Evolutionary conservation across 2,113 vertebrate genomes (phyloP).

Genomic region (Xyrauchen texanus): DNA sequence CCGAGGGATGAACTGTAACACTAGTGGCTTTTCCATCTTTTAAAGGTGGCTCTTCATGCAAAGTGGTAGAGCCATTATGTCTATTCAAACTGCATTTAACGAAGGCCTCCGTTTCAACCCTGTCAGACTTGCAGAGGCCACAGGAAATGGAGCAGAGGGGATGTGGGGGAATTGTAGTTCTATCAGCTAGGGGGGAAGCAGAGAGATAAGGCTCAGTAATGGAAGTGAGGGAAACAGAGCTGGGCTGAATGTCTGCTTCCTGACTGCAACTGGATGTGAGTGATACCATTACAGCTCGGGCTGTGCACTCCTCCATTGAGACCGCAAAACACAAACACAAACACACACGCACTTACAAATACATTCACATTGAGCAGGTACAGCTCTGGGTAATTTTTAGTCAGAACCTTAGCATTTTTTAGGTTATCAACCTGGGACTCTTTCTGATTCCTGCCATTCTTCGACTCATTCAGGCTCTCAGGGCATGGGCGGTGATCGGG

Average conservation of each 20-base stretch:
- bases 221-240: constrained; percentile 69
- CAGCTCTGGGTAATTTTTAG: constrained; percentile 70
- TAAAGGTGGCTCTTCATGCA: constrained; percentile 32
- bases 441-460: constrained; percentile 78
- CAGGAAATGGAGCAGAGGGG: constrained; percentile 66
- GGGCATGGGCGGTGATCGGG: constrained; percentile 65
- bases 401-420: constrained; percentile 75
- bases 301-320: constrained; percentile 56
- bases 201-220: constrained; percentile 67
- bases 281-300: constrained; percentile 73
- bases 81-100: constrained; percentile 24
- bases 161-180: constrained; percentile 70
- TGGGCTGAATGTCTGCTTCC: constrained; percentile 65
- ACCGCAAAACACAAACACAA: background rate
- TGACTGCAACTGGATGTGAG: constrained; percentile 64
- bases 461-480: constrained; percentile 70
- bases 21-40: constrained; percentile 12
- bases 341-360: background rate
- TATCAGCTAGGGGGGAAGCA: constrained; percentile 61
- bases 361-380: constrained; percentile 69
- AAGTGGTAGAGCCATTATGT: constrained; percentile 12
- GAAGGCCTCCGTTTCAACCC: background rate
- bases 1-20: constrained; percentile 24
- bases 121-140: constrained; percentile 35
- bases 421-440: constrained; percentile 79